Base-by-base conservation (phyloP, 2,888 invertebrate species). In the Heliconius aoede region DNA sequence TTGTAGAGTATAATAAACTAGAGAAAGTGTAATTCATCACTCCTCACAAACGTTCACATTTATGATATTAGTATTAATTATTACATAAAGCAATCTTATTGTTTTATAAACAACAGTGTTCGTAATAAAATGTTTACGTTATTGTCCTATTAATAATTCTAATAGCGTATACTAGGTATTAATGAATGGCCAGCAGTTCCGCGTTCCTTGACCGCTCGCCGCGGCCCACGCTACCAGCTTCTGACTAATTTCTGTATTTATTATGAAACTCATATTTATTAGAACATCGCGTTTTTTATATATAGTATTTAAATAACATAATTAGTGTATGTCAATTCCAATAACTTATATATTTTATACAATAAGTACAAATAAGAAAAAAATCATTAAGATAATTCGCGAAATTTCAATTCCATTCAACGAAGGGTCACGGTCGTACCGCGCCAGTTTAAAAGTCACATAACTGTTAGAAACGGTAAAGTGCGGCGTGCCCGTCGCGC, bases 381-480 rank as follows among this genome's bases (percentile, higher is more conserved):
- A 58, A 62, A 21, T n/a, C 1, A 30, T n/a, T n/a, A n/a, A 30
- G 9, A 21, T 36, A 36, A 36, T 36, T 32, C 28, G 21, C 9
- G 21, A 64, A 64, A 64, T 61, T 30, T 8, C 30, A 67, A 55
- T 69, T 13, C n/a, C 46, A n/a, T 51, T n/a, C 15, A 30, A 55
- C 30, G 30, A 74, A 69, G 76, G 78, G 74, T 77, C 76, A 74
- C 69, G 72, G 61, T 81, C 82, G 82, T 80, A 77, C 83, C 82
- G 83, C 81, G 30, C 46, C 46, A 62, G 80, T 82, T 78, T 82
- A 82, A 83, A 83, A 80, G 83, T 79, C 80, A 68, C 73, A 76
- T 84, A 84, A 83, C 82, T 80, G 83, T 83, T 78, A 73, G 72
- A 69, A 81, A 82, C 81, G 79, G 83, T 83, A 82, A 78, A 81